Evolutionary conservation across 1,140 invertebrate species (phyloP), one percentile per base, ranked within the genome.

Genomic region (Drosophila elegans): DNA sequence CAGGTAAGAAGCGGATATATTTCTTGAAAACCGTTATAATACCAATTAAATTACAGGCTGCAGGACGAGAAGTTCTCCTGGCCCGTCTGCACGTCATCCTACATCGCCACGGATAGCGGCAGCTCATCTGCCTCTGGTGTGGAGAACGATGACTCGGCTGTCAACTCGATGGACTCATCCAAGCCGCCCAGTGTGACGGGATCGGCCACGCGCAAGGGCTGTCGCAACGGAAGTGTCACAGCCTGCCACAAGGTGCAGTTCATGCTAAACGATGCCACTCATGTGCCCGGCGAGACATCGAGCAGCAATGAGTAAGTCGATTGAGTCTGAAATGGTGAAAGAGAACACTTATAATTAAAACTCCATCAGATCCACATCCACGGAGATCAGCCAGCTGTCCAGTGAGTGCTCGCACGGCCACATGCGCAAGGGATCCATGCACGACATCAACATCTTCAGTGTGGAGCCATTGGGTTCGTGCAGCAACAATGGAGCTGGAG

Each of bases 51-150:
- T 55, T 53, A 3, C 48, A 91, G 90, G 27, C 59, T 92, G 52
- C 91, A 92, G 41, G 91, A 91, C n/a, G 92, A 92, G 48, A 85
- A 90, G 46, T 92, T 92, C 48, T 90, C 88, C 9, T 92, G 92
- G 92, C 92, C 92, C 1, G 80, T 92, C 29, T 80, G 90, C 45
- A 90, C 89, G 2, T 91, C 91, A 2, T 77, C 66, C 29, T 56
- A 74, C 41, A 81, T 73, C 3, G 89, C 76, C 21, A 63, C 85
- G 13, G 86, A 91, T 21, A 91, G 90, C n/a, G 88, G 90, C 2
- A 78, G 79, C 32, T 92, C 92, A 7, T 86, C 91, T 3, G 69
- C 90, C 6, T 90, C 91, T 7, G 91, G 86, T 25, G 69, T 91
- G 32, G 91, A 92, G 2, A 86, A 91, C 41, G 90, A 92, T 21